Conservation (phyloP, 2,888 invertebrate genomes). For the Chymomyza procnemis region DNA sequence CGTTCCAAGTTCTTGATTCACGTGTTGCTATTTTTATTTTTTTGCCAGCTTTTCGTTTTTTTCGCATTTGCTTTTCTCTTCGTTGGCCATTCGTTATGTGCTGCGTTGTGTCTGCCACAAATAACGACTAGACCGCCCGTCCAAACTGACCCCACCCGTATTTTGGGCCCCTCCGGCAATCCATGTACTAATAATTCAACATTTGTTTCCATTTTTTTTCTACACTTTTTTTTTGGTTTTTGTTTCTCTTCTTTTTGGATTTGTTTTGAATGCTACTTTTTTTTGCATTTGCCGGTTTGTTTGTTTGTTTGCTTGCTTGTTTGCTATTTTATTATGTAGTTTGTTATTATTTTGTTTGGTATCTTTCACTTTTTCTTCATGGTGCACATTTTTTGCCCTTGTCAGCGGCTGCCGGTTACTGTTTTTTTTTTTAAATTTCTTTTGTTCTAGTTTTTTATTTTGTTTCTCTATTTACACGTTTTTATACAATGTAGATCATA, state of each 20-base stretch:
- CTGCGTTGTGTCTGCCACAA: constrained; percentile 40
- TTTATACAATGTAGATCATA: neutral
- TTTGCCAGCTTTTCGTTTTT: constrained; percentile 46
- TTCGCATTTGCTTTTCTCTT: constrained; percentile 10
- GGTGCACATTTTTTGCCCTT: constrained; percentile 42
- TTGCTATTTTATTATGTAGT: constrained; percentile 27
- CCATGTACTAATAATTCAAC: constrained; percentile 65
- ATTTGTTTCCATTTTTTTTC: constrained; percentile 50
- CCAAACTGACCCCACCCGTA: constrained; percentile 17
- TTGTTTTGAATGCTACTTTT: constrained; percentile 20
- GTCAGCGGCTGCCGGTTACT: constrained; percentile 45
- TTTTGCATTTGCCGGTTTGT: constrained; percentile 21
- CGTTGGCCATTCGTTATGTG: constrained; percentile 4
- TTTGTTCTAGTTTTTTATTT: neutral
- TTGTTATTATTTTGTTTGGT: constrained; percentile 26
- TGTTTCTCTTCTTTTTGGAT: constrained; percentile 28
- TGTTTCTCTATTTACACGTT: no score
- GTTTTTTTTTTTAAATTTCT: neutral
- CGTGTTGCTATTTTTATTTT: constrained; percentile 62
- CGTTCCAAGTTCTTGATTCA: constrained; percentile 50
- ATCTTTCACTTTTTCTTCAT: constrained; percentile 24
- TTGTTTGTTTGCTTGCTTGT: constrained; percentile 32
- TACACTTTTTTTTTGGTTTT: constrained; percentile 16
- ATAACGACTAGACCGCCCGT: constrained; percentile 43
- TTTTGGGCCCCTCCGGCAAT: constrained; percentile 29